Conservation (phyloP, 2,888 invertebrate genomes). For the Drosophila mettleri region DNA sequence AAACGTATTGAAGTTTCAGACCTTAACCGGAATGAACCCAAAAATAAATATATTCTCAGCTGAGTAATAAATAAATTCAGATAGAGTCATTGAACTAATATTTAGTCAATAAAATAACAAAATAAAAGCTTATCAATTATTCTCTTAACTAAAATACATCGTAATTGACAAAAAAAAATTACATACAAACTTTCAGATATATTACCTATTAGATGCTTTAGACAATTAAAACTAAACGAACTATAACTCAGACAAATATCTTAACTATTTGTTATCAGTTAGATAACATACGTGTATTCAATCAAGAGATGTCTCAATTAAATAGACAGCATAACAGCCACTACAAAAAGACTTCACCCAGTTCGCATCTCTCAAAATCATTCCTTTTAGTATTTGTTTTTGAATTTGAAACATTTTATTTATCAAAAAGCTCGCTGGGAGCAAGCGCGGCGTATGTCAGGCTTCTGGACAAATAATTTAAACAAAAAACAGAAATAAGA, state of each 20-base stretch:
- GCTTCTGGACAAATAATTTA: conserved; percentile 46
- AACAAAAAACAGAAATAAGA: conserved; percentile 42
- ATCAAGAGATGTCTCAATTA: conserved; percentile 41
- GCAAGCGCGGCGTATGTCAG: conserved; percentile 59
- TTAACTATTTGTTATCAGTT: conserved; percentile 36
- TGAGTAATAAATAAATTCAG: conserved; percentile 43
- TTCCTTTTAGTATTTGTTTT: neutral
- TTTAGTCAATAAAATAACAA: conserved; percentile 21
- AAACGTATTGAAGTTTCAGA: conserved; percentile 19
- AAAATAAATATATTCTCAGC: conserved; percentile 30
- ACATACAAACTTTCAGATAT: neutral
- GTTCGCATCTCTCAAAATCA: conserved; percentile 13
- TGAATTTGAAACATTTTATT: conserved; percentile 11
- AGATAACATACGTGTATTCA: conserved; percentile 47
- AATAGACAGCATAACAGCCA: conserved; percentile 18
- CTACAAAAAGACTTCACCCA: conserved; percentile 15
- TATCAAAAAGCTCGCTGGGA: conserved; percentile 37
- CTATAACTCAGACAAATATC: conserved; percentile 28
- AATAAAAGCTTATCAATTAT: neutral
- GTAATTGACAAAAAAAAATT: conserved; percentile 15
- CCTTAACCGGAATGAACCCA: conserved; percentile 41
- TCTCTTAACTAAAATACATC: conserved; percentile 39
- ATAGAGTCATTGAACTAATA: conserved; percentile 25
- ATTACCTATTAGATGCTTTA: conserved; percentile 26
- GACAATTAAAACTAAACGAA: conserved; percentile 29